A percentile compares a stretch with the other conserved stretches of the same genome.
phyloP scores from a whole-genome alignment of 2,888 invertebrate genomes.

The Andrena haemorrhoa region DNA sequence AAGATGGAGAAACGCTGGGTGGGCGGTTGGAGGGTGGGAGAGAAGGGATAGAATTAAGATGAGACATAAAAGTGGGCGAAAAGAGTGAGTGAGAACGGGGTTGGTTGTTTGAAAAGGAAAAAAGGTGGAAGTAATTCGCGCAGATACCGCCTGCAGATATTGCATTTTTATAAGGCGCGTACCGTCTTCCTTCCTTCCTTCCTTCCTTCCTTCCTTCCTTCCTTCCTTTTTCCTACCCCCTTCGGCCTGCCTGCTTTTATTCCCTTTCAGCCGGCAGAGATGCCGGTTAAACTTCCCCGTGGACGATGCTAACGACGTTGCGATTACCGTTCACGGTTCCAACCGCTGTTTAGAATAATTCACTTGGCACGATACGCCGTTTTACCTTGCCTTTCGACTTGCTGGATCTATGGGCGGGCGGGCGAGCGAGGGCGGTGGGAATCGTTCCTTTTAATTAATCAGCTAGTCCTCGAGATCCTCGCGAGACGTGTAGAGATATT shows the following conservation, averaged over 20 bases:
- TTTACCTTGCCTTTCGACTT: slow-evolving; percentile 5
- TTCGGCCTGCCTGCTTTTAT: slow-evolving; percentile 16
- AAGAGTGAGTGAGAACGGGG: slow-evolving; percentile 6
- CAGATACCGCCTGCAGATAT: slow-evolving; percentile 69
- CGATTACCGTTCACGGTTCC: slow-evolving; percentile 53
- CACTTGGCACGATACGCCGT: background rate
- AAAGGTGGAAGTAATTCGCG: slow-evolving; percentile 67
- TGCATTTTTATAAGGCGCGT: slow-evolving; percentile 73
- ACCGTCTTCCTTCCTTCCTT: slow-evolving; percentile 18
- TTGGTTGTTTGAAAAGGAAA: slow-evolving; percentile 40
- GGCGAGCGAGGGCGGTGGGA: background rate
- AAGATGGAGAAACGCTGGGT: slow-evolving; percentile 6
- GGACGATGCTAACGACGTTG: slow-evolving; percentile 56
- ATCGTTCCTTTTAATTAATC: background rate
- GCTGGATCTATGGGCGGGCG: background rate
- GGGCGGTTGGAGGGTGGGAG: background rate
- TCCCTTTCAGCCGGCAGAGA: slow-evolving; percentile 38
- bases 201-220: slow-evolving; percentile 17
- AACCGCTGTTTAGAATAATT: slow-evolving; percentile 32
- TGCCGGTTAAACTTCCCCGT: slow-evolving; percentile 41
- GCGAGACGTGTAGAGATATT: too few species aligned
- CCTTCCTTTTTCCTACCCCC: background rate
- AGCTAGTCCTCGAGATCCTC: too few species aligned
- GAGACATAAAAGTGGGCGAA: slow-evolving; percentile 4
- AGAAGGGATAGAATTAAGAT: slow-evolving; percentile 35